Base-by-base conservation (phyloP, 2,888 invertebrate species). In the Oscheius onirici region DNA sequence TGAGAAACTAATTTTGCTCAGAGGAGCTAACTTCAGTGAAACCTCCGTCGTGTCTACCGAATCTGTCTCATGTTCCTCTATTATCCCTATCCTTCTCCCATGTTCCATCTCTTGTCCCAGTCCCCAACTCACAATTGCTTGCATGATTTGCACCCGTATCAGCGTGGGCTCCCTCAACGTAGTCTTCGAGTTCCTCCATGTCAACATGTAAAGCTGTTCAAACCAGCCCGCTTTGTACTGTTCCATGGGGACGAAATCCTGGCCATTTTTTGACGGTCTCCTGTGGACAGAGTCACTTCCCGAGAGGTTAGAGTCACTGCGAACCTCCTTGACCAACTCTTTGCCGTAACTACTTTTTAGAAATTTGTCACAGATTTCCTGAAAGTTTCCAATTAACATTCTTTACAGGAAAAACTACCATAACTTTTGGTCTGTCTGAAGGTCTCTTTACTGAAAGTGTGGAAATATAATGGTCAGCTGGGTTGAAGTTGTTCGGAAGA, bases 111-210 rank as follows among this genome's bases (percentile, higher is more conserved):
- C 20, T 10, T 3, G 3, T 46, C 3, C 3, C 3, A 17, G 8
- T 34, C 34, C 34, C 34, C 34, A 24, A 90, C 92, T 91, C 88
- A 96, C 96, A 84, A 94, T 90, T 22, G 95, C 94, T 89, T 97
- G 95, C 41, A 94, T 88, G 75, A 95, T 89, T 80, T 95, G 91
- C 77, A 95, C 94, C 92, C 93, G 93, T 76, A 96, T 92, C 40
- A 97, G 90, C 88, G 94, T 91, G 0, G 95, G 96, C 86, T 97
- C 95, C 87, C 96, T 93, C 66, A 94, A 91, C 52, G 93, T 92
- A 41, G 93, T 93, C 43, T 95, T 90, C 92, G 93, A 94, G n/a
- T 94, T 94, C 60, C 97, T 90, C 95, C 95, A 95, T 5, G 95
- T 89, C 0, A 97, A 92, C 0, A 94, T 94, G 0, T 92, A 89